Percentiles rank a stretch among this genome's conserved stretches.
phyloP scores from a whole-genome alignment of 2,888 invertebrate species.

The Leptopilina myrica region DNA sequence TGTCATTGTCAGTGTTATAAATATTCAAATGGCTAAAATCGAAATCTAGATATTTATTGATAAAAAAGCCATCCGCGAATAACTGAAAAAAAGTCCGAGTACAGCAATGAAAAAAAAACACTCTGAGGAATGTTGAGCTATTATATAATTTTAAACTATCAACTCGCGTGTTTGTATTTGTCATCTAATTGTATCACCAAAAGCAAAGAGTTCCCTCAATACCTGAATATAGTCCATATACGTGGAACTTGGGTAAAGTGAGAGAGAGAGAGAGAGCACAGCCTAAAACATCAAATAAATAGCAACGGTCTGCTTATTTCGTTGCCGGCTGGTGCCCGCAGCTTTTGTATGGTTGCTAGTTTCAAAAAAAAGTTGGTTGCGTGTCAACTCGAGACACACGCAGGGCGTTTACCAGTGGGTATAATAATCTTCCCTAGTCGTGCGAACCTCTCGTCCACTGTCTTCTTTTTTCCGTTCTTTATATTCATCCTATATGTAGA shows the following conservation, averaged over 20 bases:
- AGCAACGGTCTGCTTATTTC: constrained; percentile 56
- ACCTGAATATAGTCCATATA: not conserved
- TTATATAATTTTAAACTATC: too few relatives aligned
- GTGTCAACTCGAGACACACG: constrained; percentile 63
- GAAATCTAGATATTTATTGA: not conserved
- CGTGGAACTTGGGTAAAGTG: too few relatives aligned
- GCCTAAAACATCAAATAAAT: constrained; percentile 54
- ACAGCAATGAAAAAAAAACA: too few relatives aligned
- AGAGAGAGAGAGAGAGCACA: constrained; percentile 1
- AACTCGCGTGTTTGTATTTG: too few relatives aligned
- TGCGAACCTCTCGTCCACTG: constrained; percentile 32
- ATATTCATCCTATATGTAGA: constrained; percentile 18
- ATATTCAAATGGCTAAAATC: constrained; percentile 12
- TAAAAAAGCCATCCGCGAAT: not conserved
- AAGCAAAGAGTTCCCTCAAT: not conserved
- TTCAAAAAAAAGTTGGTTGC: constrained; percentile 64
- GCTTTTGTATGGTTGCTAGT: constrained; percentile 59
- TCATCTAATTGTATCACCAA: not conserved
- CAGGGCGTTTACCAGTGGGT: constrained; percentile 58
- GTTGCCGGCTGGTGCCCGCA: constrained; percentile 66
- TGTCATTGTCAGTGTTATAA: constrained; percentile 25
- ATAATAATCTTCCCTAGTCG: constrained; percentile 60
- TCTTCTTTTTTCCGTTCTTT: constrained; percentile 18
- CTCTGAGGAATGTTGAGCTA: too few relatives aligned
- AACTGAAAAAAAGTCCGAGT: too few relatives aligned